Evolutionary conservation across 2,888 invertebrate genomes (phyloP), one percentile per base, ranked within the genome.

Genomic region (Idaea biselata): DNA sequence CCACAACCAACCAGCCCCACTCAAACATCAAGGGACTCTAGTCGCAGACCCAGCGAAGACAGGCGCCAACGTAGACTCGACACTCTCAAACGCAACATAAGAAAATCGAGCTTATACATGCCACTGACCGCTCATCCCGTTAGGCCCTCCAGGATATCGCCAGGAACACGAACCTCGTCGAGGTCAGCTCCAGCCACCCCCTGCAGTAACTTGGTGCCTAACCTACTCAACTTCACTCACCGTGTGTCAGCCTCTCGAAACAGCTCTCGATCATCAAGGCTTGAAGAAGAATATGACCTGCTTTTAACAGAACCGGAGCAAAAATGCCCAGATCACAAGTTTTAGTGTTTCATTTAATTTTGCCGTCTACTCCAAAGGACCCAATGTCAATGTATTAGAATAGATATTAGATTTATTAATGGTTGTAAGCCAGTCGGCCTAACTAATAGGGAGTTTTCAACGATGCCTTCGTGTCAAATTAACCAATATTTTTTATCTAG

Each of bases 1-100:
- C 97, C 97, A 0, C 94, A 95, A 73, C 96, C 96, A 2, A 97
- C 96, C n/a, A 96, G 96, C 78, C 97, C 97, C 6, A 96, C 96
- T 14, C 93, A 95, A 70, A 95, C 95, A 78, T 95, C 96, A 68
- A 93, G 94, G 60, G 96, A 96, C 73, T 93, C 96, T 31, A 93
- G 96, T 65, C 94, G 95, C 71, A 95, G 96, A 81, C 79, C 83
- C 16, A 83, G 79, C 63, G 90, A 93, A 92, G 83, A 95, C 89
- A 65, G 94, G 90, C 81, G 93, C 73, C 81, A 84, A 55, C 71
- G 94, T 87, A 82, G 93, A 71, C 66, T 84, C 54, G 86, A 90
- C 25, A 81, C 74, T 60, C 77, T 83, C 54, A 86, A 86, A 65
- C 73, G 83, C 55, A 84, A 84, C 67, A 79, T 85, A 55, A 93